A percentile compares a stretch with the other conserved stretches of the same genome.
Conservation (phyloP, 1,140 invertebrate genomes). For the Whitmania pigra region DNA sequence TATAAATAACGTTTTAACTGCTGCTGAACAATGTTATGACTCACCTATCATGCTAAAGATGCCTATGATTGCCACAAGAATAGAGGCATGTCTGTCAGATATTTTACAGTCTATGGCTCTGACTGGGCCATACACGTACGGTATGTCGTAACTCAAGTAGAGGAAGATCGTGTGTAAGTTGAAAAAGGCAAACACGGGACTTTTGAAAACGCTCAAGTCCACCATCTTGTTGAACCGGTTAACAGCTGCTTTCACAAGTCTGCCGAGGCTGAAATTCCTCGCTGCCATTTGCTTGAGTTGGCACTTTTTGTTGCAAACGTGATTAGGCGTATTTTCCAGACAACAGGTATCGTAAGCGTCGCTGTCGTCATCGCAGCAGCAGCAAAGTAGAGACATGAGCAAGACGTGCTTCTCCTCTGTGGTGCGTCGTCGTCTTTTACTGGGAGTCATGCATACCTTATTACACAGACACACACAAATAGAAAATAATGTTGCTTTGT, state of each 20-base stretch:
- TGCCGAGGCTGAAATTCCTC: too few species aligned
- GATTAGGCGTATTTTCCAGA: background rate
- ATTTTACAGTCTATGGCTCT: conserved; percentile 41
- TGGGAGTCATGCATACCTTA: too few species aligned
- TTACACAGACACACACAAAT: too few species aligned
- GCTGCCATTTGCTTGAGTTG: too few species aligned
- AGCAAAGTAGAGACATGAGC: background rate
- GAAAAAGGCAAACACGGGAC: conserved; percentile 73
- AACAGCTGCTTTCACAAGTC: too few species aligned
- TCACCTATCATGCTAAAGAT: conserved; percentile 46
- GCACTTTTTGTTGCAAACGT: background rate
- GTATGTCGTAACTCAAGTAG: conserved; percentile 85
- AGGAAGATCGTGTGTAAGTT: conserved; percentile 74
- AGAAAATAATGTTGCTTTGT: too few species aligned
- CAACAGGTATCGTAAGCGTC: background rate
- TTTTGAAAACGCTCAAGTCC: conserved; percentile 41
- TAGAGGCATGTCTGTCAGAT: conserved; percentile 60
- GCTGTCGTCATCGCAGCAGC: background rate
- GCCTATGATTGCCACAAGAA: conserved; percentile 79
- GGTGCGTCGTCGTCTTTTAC: background rate
- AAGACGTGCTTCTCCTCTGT: background rate
- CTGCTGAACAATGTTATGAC: background rate
- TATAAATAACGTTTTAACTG: background rate
- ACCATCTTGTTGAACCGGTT: background rate
- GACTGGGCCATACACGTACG: conserved; percentile 59